phyloP scores from a whole-genome alignment of 2,113 vertebrate species.

The Scolopax mira region DNA sequence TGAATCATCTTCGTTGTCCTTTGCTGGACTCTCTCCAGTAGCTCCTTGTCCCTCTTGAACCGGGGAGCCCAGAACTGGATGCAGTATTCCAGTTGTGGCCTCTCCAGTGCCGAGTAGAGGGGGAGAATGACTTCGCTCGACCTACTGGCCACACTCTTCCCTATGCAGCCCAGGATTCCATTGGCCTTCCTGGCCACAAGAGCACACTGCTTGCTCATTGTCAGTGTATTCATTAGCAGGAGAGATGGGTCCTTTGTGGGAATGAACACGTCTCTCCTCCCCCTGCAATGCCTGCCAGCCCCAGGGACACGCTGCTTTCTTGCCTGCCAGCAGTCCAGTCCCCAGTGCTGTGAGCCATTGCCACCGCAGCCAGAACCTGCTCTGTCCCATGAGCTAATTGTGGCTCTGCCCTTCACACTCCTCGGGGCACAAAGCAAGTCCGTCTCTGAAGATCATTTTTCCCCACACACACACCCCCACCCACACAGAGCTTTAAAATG shows the following conservation, averaged over 20 bases:
- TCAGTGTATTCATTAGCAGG: neutral
- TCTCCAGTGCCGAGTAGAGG: too few relatives aligned
- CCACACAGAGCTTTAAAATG: neutral
- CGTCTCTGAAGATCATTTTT: neutral
- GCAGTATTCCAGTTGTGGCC: too few relatives aligned
- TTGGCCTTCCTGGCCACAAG: too few relatives aligned
- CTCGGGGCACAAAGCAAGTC: neutral
- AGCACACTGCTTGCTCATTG: too few relatives aligned
- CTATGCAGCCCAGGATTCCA: too few relatives aligned
- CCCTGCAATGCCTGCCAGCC: neutral
- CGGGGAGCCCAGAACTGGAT: too few relatives aligned
- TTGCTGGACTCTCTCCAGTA: too few relatives aligned
- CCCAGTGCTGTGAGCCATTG: neutral
- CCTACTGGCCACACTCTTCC: too few relatives aligned
- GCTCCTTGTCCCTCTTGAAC: too few relatives aligned
- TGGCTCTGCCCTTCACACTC: conserved; percentile 4
- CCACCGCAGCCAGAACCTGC: neutral
- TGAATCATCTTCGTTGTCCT: too few relatives aligned
- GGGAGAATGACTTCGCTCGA: too few relatives aligned
- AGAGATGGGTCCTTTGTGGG: neutral
- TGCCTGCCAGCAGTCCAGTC: neutral
- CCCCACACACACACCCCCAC: neutral
- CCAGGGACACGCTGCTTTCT: neutral
- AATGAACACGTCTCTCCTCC: neutral
- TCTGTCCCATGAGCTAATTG: neutral